Base-by-base conservation (phyloP, 2,113 vertebrate genomes). In the Pachypanchax playfairii region DNA sequence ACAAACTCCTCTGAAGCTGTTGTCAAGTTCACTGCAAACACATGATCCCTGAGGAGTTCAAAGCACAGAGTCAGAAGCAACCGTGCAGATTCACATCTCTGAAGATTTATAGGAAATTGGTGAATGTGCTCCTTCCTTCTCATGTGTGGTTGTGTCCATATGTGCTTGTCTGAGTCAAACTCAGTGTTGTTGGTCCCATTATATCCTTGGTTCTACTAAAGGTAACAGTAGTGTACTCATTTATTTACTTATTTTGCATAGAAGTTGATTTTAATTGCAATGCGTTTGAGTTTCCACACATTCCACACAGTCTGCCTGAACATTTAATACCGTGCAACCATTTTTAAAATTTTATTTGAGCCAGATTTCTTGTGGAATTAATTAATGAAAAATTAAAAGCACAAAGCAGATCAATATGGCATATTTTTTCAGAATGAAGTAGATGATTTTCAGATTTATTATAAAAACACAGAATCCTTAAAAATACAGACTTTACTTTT, bases 11-110 rank as follows among this genome's bases (percentile, higher is more conserved):
- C 86, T 21, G 80, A 54, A 14, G 91, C 89, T 31, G 73, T 84
- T 33, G 90, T 89, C 67, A 96, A 92, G 65, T 96, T 93, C 4
- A 97, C 93, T 13, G 94, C 93, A 11, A 94, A 97, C 65, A 97
- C 92, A 13, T 95, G 94, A 60, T 97, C 96, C 86, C 96, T 96
- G 84, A 7, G 49, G 51, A 54, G 54, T 13, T 20, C 0, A 62
- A 26, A 56, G 10, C 22, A 62, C 29, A 60, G 13, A 39, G 52
- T 68, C 50, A 77, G 41, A 5, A 13, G 6, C 49, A 11, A 26
- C 15, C n/a, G 15, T 21, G 24, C 62, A 46, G 7, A 21, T 7
- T 12, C 18, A 38, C 49, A 49, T 20, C 41, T 26, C 51, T 17
- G 18, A 24, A 18, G 15, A 48, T 49, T 35, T 33, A 42, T 4